phyloP scores from a whole-genome alignment of 1,140 invertebrate species.

The Pomacea maculata region DNA sequence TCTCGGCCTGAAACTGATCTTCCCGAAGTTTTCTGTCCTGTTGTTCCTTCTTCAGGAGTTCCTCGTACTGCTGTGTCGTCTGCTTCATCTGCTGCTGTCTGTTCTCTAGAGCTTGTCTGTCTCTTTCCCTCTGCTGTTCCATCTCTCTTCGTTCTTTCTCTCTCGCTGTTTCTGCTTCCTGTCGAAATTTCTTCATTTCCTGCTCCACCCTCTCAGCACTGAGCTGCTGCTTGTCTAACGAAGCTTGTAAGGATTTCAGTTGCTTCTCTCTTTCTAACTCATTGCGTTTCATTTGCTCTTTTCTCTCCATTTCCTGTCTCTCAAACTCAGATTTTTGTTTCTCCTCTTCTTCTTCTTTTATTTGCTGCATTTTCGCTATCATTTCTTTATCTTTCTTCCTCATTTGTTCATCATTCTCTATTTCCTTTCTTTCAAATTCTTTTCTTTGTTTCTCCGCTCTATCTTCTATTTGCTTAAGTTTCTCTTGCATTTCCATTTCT shows the following conservation, averaged over 20 bases:
- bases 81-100: neutral
- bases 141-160: neutral
- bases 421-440: neutral
- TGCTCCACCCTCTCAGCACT: neutral
- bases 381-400: neutral
- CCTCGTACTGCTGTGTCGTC: too few species aligned
- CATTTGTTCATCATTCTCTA: neutral
- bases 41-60: neutral
- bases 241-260: neutral
- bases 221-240: neutral
- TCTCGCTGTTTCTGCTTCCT: neutral
- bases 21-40: neutral
- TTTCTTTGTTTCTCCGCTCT: too few species aligned
- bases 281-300: neutral
- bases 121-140: neutral
- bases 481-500: too few species aligned
- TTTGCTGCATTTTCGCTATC: neutral
- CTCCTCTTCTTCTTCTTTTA: neutral
- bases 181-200: neutral
- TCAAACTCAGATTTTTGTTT: neutral
- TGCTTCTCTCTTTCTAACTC: slow-evolving; percentile 1
- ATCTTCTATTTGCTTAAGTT: too few species aligned
- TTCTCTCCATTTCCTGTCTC: slow-evolving; percentile 3
- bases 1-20: neutral
- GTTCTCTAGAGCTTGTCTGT: slow-evolving; percentile 2